Evolutionary conservation across 2,113 vertebrate species (phyloP).

Genomic region (Odontophorus gujanensis): DNA sequence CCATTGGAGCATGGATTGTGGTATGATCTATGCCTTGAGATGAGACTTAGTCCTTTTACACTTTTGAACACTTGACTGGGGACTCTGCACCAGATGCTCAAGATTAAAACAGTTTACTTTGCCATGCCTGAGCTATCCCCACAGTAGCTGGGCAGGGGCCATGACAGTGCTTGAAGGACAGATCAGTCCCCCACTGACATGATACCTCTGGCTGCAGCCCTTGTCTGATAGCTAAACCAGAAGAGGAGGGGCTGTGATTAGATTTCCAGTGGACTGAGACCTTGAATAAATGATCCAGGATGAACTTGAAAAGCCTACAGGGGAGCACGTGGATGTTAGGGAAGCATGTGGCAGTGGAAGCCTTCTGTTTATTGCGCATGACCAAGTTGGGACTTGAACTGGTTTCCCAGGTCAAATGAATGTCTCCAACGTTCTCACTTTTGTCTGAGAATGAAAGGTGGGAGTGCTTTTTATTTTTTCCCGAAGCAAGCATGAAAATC

Average conservation of each 20-base stretch:
- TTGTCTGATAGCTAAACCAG: neutral
- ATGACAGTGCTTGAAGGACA: neutral
- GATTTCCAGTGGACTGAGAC: neutral
- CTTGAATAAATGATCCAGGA: neutral
- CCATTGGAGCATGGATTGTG: neutral
- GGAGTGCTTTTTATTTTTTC: neutral
- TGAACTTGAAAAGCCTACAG: neutral
- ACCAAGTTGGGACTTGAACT: neutral
- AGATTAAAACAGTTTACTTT: conserved; percentile 41
- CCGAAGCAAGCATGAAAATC: accelerated
- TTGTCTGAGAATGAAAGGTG: neutral
- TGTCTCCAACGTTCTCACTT: neutral
- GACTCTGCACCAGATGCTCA: neutral
- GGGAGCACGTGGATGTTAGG: neutral
- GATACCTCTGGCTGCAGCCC: neutral
- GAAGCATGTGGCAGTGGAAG: neutral
- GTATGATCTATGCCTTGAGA: accelerated
- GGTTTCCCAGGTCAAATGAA: neutral
- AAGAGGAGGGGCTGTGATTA: neutral
- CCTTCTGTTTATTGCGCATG: neutral
- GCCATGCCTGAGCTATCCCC: neutral
- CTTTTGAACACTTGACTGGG: neutral
- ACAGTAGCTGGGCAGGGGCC: neutral
- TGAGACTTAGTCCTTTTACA: neutral
- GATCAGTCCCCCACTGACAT: neutral